Percentiles rank a stretch among this genome's conserved stretches.
phyloP scores from a whole-genome alignment of 1,140 invertebrate species.

The Lepidurus couesii region DNA sequence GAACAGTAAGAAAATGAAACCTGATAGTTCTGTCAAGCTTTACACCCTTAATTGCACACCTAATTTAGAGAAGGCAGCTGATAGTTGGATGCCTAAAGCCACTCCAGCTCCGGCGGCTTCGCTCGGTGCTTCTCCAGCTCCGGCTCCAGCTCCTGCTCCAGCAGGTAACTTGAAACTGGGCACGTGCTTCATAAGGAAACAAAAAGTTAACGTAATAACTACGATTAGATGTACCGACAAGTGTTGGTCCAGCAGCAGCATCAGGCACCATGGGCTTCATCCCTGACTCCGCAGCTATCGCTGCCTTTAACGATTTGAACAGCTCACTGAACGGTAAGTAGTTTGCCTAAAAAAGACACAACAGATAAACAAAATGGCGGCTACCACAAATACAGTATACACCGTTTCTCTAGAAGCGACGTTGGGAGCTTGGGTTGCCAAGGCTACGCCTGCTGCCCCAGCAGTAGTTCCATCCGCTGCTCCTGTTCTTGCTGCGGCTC shows the following conservation, averaged over 20 bases:
- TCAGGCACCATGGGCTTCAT: neutral
- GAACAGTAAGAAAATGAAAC: neutral
- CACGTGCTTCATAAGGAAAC: neutral
- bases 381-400: neutral
- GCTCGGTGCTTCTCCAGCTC: neutral
- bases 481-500: neutral
- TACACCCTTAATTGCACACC: neutral
- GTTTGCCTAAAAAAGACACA: too few relatives aligned
- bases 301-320: neutral
- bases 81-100: neutral
- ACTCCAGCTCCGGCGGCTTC: neutral
- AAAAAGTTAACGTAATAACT: neutral
- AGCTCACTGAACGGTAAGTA: neutral
- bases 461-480: neutral
- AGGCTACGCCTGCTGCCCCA: neutral
- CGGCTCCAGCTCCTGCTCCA: neutral
- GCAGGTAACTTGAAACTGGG: neutral
- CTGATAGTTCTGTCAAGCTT: neutral
- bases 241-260: neutral
- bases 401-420: neutral
- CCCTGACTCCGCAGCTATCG: neutral
- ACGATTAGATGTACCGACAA: neutral
- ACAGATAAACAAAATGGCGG: too few relatives aligned
- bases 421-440: constrained; percentile 1
- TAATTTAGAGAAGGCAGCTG: constrained; percentile 9